A percentile compares a stretch with the other conserved stretches of the same genome.
phyloP scores from a whole-genome alignment of 2,797 vertebrate genomes.

The Amblyopsis hoosieri region DNA sequence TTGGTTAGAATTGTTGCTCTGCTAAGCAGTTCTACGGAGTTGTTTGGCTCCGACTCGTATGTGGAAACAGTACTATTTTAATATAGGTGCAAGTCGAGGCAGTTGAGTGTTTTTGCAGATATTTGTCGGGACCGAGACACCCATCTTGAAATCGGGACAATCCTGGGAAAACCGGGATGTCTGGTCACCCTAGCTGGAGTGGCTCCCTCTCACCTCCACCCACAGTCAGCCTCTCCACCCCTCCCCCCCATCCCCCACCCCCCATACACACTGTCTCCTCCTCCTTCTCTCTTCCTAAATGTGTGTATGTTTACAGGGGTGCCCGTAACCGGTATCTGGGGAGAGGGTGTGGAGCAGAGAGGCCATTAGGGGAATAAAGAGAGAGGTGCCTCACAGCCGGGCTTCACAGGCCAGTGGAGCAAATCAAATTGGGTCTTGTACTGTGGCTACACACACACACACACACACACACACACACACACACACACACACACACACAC shows the following conservation, averaged over 20 bases:
- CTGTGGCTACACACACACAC: slow-evolving; percentile 37
- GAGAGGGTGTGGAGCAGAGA: slow-evolving; percentile 77
- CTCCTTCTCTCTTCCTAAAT: slow-evolving; percentile 53
- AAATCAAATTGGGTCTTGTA: slow-evolving; percentile 98
- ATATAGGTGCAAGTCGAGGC: too few species aligned
- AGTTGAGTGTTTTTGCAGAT: too few species aligned
- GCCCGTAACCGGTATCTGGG: slow-evolving; percentile 92
- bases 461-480: background rate
- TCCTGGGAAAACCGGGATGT: too few species aligned
- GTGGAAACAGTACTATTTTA: too few species aligned
- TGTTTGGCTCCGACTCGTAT: too few species aligned
- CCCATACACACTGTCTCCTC: background rate
- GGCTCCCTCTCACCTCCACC: slow-evolving; percentile 34
- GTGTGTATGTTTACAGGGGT: slow-evolving; percentile 97
- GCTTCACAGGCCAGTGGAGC: slow-evolving; percentile 97
- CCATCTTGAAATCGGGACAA: too few species aligned
- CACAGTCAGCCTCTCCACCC: slow-evolving; percentile 6
- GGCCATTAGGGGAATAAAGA: slow-evolving; percentile 93
- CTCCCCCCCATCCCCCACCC: too few species aligned
- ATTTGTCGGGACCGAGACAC: too few species aligned
- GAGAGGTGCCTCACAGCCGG: slow-evolving; percentile 86
- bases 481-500: background rate
- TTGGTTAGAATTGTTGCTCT: too few species aligned
- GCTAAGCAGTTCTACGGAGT: too few species aligned
- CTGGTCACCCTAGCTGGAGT: too few species aligned